Conservation (phyloP, 2,888 invertebrate genomes). For the Pterostichus niger region DNA sequence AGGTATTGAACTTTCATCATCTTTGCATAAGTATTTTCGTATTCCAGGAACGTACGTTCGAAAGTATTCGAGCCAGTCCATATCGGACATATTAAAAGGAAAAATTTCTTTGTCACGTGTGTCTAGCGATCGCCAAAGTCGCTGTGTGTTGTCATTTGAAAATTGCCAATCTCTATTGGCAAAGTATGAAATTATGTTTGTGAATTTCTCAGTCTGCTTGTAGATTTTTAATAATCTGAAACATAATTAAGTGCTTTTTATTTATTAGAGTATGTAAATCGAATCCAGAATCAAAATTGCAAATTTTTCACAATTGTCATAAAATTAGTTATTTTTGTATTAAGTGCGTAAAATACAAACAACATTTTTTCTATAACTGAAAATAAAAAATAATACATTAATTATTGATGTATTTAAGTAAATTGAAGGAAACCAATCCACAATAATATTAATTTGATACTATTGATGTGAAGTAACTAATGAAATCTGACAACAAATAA, state of each 20-base stretch:
- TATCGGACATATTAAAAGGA: slow-evolving; percentile 84
- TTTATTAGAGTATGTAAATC: no score
- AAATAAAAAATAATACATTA: no score
- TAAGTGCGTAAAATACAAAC: no score
- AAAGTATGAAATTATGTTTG: slow-evolving; percentile 87
- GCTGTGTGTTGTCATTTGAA: slow-evolving; percentile 81
- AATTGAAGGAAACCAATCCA: no score
- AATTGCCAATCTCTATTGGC: slow-evolving; percentile 86
- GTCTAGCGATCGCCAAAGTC: slow-evolving; percentile 80
- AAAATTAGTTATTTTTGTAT: no score
- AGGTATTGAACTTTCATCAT: slow-evolving; percentile 84
- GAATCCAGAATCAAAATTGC: no score
- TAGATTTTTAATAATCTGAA: slow-evolving; percentile 88
- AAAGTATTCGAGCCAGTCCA: slow-evolving; percentile 88
- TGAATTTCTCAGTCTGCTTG: slow-evolving; percentile 88
- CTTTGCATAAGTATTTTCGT: slow-evolving; percentile 87
- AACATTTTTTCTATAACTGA: no score
- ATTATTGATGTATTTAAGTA: no score
- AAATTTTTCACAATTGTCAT: no score
- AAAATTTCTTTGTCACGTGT: slow-evolving; percentile 80
- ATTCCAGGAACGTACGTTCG: slow-evolving; percentile 86
- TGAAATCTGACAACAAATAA: no score
- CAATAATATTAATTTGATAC: no score
- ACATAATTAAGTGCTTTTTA: slow-evolving; percentile 62
- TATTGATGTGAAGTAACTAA: no score